Base-by-base conservation (phyloP, 1,140 invertebrate species). In the Drosophila pachea region DNA sequence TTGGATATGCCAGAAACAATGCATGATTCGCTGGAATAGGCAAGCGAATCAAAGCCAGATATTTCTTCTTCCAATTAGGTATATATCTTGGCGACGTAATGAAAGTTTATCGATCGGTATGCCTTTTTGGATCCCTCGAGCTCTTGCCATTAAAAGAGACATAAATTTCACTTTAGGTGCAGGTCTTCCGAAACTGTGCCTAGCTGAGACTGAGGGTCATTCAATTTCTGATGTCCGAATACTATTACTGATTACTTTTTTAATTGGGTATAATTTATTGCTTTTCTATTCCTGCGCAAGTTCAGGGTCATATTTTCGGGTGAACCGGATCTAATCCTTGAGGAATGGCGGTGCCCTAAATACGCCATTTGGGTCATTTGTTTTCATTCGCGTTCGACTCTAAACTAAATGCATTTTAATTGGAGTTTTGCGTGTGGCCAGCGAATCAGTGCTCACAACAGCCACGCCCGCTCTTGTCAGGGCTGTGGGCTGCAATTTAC, bases 371-470 rank as follows among this genome's bases (percentile, higher is more conserved):
- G 16, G 52, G 35, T 61, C 56, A 49, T 64, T 67, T 64, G 63
- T 70, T 64, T 64, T 58, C 52, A 65, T 73, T 68, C 56, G 14
- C 47, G 47, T 43, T 54, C 63, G 72, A 52, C 38, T 29, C 36
- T 64, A 54, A 62, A 45, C 9, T 59, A 76, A 77, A 68, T 81
- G 81, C 76, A 81, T 68, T 65, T 48, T 84, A 84, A 84, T 84
- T 64, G 33, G 43, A 53, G 62, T 74, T 76, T 84, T 68, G 81
- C 81, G 81, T 84, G 81, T 72, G 75, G 43, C 56, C 59, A 52
- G 48, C 42, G 68, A 79, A 79, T 79, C 68, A 76, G 54, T 42
- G 43, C 14, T 14, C 22, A 49, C 40, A 32, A 8, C 5, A 11
- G 29, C 16, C 66, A 68, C 58, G 29, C 36, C 58, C 49, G 11